Percentiles rank a stretch among this genome's conserved stretches.
Evolutionary conservation across 2,888 invertebrate genomes (phyloP).

Genomic region (Apomyelois bistriatella): DNA sequence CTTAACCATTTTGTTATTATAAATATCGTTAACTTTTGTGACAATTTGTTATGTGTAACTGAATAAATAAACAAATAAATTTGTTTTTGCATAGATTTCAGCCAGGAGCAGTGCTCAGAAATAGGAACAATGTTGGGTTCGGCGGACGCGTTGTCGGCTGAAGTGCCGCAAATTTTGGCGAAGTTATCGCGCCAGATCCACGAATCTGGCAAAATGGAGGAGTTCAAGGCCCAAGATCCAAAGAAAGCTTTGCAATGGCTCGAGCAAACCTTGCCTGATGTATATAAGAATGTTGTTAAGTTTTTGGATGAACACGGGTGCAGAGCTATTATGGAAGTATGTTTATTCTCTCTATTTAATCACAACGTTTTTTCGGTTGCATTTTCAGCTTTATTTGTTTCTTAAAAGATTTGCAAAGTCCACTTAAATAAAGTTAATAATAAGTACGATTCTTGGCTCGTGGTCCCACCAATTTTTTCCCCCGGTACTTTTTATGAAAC

Average conservation of each 20-base stretch:
- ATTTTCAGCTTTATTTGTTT: too few species aligned
- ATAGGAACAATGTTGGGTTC: conserved; percentile 84
- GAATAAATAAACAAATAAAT: conserved; percentile 5
- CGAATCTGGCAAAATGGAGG: conserved; percentile 56
- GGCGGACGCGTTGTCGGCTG: conserved; percentile 87
- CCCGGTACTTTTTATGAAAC: too few species aligned
- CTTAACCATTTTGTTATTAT: too few species aligned
- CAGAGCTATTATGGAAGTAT: conserved; percentile 82
- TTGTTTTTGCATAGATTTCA: conserved; percentile 70
- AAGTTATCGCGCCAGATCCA: conserved; percentile 65
- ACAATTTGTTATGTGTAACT: too few species aligned
- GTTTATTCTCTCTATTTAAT: too few species aligned
- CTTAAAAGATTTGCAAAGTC: too few species aligned
- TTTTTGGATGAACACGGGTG: conserved; percentile 87
- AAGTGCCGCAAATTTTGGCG: conserved; percentile 81
- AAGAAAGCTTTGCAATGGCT: conserved; percentile 81
- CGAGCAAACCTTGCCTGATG: conserved; percentile 63
- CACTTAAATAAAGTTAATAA: too few species aligned
- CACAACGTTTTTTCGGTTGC: too few species aligned
- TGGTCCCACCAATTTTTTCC: too few species aligned
- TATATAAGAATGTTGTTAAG: conserved; percentile 65
- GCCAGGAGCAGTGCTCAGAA: conserved; percentile 83
- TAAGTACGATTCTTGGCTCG: too few species aligned
- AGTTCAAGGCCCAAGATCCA: conserved; percentile 70
- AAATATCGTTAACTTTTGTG: too few species aligned